Percentiles rank a stretch among this genome's conserved stretches.
Evolutionary conservation across 2,113 vertebrate species (phyloP).

Genomic region (human): DNA sequence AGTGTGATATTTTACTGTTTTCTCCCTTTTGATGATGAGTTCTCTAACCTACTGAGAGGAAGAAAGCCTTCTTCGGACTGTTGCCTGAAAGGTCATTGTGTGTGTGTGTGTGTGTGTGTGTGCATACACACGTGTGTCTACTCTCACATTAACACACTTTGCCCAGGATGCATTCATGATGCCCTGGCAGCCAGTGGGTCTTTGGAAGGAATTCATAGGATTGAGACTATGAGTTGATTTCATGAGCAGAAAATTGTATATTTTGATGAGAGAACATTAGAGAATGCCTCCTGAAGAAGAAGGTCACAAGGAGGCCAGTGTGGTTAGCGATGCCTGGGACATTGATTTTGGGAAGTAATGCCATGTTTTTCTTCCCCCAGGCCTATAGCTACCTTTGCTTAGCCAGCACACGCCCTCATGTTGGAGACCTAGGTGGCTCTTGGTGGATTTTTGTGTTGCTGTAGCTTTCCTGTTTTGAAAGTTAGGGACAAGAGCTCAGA

Average conservation of each 20-base stretch:
- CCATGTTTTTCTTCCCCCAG: background rate
- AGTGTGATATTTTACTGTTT: conserved; percentile 34
- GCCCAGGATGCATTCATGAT: background rate
- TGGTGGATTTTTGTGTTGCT: background rate
- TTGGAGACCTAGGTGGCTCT: background rate
- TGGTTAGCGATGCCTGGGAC: background rate
- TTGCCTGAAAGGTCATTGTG: background rate
- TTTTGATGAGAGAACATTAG: background rate
- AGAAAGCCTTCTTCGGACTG: background rate
- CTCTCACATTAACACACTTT: background rate
- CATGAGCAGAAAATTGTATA: background rate
- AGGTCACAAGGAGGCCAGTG: background rate
- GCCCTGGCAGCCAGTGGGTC: background rate
- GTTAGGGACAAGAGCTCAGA: background rate
- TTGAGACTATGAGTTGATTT: conserved; percentile 22
- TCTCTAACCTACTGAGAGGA: conserved; percentile 18
- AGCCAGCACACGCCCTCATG: background rate
- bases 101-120: background rate
- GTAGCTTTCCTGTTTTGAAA: conserved; percentile 5
- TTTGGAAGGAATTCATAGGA: conserved; percentile 29
- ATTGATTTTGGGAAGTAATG: background rate
- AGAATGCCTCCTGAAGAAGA: background rate
- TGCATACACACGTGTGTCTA: background rate
- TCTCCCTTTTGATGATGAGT: conserved; percentile 35
- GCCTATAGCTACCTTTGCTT: background rate